Conservation (phyloP, 2,797 vertebrate genomes). For the Rhynchonycteris naso region DNA sequence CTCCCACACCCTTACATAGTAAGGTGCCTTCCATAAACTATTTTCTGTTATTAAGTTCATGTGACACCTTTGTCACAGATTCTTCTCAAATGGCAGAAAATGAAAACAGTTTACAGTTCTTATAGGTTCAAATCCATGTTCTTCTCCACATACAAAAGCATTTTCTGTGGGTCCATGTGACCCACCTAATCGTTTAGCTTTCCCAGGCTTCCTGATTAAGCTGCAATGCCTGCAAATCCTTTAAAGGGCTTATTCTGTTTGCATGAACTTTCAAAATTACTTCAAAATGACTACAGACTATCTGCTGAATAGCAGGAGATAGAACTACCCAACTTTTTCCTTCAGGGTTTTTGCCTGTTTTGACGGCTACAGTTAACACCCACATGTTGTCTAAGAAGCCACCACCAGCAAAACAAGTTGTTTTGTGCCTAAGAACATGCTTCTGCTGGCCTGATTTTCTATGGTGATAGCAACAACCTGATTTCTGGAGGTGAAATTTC, state of each 20-base stretch:
- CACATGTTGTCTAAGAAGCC: constrained; percentile 62
- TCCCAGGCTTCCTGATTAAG: constrained; percentile 73
- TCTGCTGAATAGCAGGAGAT: constrained; percentile 79
- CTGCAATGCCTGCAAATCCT: constrained; percentile 76
- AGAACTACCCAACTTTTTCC: constrained; percentile 57
- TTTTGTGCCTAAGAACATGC: constrained; percentile 10
- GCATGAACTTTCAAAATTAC: constrained; percentile 74
- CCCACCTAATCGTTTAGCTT: constrained; percentile 68
- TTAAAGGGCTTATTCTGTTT: constrained; percentile 80
- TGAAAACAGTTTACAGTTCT: constrained; percentile 35
- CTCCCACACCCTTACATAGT: not conserved
- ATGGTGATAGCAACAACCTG: not conserved
- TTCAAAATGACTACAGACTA: constrained; percentile 78
- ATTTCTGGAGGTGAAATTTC: not conserved
- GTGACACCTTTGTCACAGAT: not conserved
- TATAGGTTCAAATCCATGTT: not conserved
- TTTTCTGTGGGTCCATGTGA: constrained; percentile 28
- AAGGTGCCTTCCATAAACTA: not conserved
- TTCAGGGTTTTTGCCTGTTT: constrained; percentile 64
- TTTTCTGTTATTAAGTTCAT: not conserved
- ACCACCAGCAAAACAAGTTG: constrained; percentile 38
- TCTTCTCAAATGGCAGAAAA: constrained; percentile 38
- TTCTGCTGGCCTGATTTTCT: not conserved
- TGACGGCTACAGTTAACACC: constrained; percentile 47
- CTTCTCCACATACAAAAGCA: constrained; percentile 5